Evolutionary conservation across 2,888 invertebrate species (phyloP).

Genomic region (Pyralis farinalis): DNA sequence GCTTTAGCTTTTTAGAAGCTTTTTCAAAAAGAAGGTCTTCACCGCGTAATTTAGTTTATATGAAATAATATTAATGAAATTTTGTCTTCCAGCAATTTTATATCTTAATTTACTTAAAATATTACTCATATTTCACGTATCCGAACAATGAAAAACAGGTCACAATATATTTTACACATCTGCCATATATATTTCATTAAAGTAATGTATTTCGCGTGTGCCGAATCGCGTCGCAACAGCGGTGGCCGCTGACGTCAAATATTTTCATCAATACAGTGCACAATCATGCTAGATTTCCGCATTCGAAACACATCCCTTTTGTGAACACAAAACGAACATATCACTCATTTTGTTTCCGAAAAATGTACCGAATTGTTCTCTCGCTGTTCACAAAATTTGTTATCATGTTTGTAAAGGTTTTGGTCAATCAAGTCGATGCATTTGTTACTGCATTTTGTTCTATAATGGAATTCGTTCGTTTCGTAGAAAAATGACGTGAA

Average conservation of each 20-base stretch:
- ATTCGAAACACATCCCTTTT: constrained; percentile 13
- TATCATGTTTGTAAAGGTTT: constrained; percentile 10
- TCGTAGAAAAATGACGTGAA: too few species aligned
- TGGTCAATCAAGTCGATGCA: background rate
- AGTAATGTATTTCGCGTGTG: constrained; percentile 11
- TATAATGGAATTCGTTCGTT: too few species aligned
- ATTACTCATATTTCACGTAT: too few species aligned
- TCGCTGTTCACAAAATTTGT: constrained; percentile 4
- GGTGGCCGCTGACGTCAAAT: constrained; percentile 16
- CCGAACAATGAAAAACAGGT: background rate
- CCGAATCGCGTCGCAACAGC: constrained; percentile 8
- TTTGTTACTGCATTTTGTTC: background rate
- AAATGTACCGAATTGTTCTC: constrained; percentile 3
- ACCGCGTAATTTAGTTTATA: too few species aligned
- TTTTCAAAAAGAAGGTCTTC: too few species aligned
- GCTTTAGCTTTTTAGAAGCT: too few species aligned
- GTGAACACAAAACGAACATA: constrained; percentile 6
- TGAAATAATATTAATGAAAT: too few species aligned
- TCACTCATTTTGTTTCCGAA: constrained; percentile 6
- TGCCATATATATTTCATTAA: constrained; percentile 3
- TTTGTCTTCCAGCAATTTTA: too few species aligned
- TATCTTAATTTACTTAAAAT: too few species aligned
- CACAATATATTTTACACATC: constrained; percentile 2
- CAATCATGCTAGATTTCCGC: constrained; percentile 22
- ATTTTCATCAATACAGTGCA: constrained; percentile 23